A percentile compares a stretch with the other conserved stretches of the same genome.
Evolutionary conservation across 2,113 vertebrate species (phyloP).

Genomic region (Ginglymostoma cirratum): DNA sequence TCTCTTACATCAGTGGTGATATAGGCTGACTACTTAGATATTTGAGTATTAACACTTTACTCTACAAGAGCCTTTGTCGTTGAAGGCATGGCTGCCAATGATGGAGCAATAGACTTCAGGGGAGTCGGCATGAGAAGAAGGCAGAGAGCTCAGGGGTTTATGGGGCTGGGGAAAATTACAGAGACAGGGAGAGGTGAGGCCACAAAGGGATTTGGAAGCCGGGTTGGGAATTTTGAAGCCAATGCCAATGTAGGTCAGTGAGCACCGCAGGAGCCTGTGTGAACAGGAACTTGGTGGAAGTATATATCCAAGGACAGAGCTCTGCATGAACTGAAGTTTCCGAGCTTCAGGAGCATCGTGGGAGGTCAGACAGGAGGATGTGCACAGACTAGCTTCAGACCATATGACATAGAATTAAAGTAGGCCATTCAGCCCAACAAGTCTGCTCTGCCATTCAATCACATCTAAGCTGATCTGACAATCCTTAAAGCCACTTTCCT

Average conservation of each 20-base stretch:
- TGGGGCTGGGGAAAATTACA: not conserved
- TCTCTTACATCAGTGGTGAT: too few relatives aligned
- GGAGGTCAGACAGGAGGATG: too few relatives aligned
- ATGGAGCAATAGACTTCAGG: not conserved
- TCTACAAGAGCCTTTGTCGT: not conserved
- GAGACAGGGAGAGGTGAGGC: not conserved
- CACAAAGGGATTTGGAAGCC: not conserved
- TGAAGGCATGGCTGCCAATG: not conserved
- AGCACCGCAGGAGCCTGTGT: not conserved
- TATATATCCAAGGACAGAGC: too few relatives aligned
- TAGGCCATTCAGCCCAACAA: too few relatives aligned
- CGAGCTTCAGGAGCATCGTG: not conserved
- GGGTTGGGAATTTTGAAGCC: not conserved
- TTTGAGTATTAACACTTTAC: too few relatives aligned
- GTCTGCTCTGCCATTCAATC: too few relatives aligned
- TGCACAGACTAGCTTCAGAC: not conserved
- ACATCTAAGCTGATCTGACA: too few relatives aligned
- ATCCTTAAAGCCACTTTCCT: too few relatives aligned
- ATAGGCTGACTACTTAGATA: too few relatives aligned
- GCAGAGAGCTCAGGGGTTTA: not conserved
- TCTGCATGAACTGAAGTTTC: not conserved
- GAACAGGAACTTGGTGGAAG: too few relatives aligned
- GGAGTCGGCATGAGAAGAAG: not conserved
- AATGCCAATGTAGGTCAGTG: not conserved
- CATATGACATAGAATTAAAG: too few relatives aligned